Conservation (phyloP, 2,888 invertebrate species). For the Zygogramma bicolorata region DNA sequence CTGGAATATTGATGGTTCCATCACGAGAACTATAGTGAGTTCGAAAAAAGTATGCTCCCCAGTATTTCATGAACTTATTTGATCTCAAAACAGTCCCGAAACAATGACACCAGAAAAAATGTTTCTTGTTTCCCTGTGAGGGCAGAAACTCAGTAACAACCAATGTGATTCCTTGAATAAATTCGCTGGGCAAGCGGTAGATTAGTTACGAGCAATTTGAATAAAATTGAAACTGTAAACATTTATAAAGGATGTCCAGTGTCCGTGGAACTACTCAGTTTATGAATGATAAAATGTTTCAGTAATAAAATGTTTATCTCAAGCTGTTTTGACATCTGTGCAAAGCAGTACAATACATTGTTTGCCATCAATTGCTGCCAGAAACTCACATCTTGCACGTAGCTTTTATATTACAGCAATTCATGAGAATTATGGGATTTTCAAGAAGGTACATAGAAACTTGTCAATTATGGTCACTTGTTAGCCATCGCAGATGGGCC, state of each 20-base stretch:
- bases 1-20: too few species aligned
- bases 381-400: not conserved
- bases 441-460: not conserved
- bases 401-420: not conserved
- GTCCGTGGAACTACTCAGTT: not conserved
- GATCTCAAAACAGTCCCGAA: too few species aligned
- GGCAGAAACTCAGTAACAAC: too few species aligned
- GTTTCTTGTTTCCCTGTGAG: too few species aligned
- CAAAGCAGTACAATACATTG: not conserved
- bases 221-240: not conserved
- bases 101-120: too few species aligned
- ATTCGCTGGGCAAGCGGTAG: not conserved
- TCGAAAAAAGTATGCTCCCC: too few species aligned
- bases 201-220: not conserved
- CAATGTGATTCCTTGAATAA: too few species aligned
- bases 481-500: not conserved
- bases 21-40: too few species aligned
- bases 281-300: not conserved
- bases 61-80: too few species aligned
- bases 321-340: not conserved
- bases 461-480: not conserved
- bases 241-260: not conserved
- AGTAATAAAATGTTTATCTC: not conserved
- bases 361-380: not conserved
- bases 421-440: not conserved